Conservation (phyloP, 2,888 invertebrate genomes). For the Drosophila macrothrix region DNA sequence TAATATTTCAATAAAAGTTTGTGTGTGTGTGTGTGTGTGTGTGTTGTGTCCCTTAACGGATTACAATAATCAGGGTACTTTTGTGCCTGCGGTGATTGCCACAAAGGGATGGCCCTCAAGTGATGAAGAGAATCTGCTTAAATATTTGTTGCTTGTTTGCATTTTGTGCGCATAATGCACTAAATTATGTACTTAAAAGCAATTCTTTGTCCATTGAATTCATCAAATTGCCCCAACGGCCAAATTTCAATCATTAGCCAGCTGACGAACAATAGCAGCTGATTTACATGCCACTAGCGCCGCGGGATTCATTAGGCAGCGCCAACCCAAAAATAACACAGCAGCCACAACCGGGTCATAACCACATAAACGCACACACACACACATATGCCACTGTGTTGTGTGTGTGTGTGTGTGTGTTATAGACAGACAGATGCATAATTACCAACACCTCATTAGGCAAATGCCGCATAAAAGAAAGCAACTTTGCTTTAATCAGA, state of each 20-base stretch:
- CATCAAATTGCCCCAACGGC: conserved; percentile 24
- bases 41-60: conserved; percentile 63
- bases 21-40: conserved; percentile 57
- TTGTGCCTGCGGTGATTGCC: conserved; percentile 39
- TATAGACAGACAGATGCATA: conserved; percentile 37
- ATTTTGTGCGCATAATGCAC: conserved; percentile 21
- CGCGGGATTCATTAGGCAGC: conserved; percentile 46
- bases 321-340: conserved; percentile 55
- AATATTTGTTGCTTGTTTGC: conserved; percentile 23
- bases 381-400: conserved; percentile 2
- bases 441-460: conserved; percentile 75
- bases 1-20: conserved; percentile 76
- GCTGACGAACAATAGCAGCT: conserved; percentile 58
- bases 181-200: conserved; percentile 38
- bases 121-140: conserved; percentile 11
- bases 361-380: conserved; percentile 7
- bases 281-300: conserved; percentile 46
- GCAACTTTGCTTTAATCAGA: conserved; percentile 68
- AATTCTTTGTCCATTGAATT: conserved; percentile 28
- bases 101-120: conserved; percentile 36
- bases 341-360: conserved; percentile 27
- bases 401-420: background rate
- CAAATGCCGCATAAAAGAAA: conserved; percentile 48
- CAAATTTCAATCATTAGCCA: conserved; percentile 60
- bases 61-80: conserved; percentile 70